phyloP scores from a whole-genome alignment of 2,888 invertebrate species.

The Eupithecia inturbata region DNA sequence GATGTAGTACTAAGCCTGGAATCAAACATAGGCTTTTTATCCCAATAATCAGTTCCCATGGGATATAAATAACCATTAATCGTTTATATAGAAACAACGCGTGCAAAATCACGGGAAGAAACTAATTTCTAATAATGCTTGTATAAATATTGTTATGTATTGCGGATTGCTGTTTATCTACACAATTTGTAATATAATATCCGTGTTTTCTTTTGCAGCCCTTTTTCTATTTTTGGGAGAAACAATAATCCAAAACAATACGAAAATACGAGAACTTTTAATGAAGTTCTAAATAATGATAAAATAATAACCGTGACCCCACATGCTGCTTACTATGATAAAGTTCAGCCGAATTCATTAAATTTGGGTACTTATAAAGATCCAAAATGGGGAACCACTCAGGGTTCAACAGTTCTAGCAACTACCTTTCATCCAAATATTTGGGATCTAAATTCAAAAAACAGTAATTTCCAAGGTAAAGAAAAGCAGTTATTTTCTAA shows the following conservation, averaged over 20 bases:
- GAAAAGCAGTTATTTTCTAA: too few species aligned
- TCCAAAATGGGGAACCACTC: not conserved
- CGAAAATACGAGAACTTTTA: conserved; percentile 7
- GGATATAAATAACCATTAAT: not conserved
- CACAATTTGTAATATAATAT: not conserved
- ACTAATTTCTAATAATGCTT: not conserved
- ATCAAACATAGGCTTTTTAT: not conserved
- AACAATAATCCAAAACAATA: conserved; percentile 14
- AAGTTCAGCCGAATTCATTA: conserved; percentile 10
- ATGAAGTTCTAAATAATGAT: conserved; percentile 18
- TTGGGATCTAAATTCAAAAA: not conserved
- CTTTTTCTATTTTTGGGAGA: conserved; percentile 16
- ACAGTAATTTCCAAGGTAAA: not conserved
- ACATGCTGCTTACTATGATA: conserved; percentile 13
- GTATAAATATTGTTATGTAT: not conserved
- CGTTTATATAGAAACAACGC: not conserved
- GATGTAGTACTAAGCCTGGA: not conserved
- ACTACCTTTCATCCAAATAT: not conserved
- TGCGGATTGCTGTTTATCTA: not conserved
- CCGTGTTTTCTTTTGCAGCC: conserved; percentile 16
- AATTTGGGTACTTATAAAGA: not conserved
- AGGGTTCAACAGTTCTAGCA: not conserved
- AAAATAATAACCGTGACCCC: conserved; percentile 29
- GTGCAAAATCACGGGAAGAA: not conserved
- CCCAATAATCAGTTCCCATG: not conserved